A percentile compares a stretch with the other conserved stretches of the same genome.
phyloP scores from a whole-genome alignment of 1,140 invertebrate species.

The Tetramorium simillimum region DNA sequence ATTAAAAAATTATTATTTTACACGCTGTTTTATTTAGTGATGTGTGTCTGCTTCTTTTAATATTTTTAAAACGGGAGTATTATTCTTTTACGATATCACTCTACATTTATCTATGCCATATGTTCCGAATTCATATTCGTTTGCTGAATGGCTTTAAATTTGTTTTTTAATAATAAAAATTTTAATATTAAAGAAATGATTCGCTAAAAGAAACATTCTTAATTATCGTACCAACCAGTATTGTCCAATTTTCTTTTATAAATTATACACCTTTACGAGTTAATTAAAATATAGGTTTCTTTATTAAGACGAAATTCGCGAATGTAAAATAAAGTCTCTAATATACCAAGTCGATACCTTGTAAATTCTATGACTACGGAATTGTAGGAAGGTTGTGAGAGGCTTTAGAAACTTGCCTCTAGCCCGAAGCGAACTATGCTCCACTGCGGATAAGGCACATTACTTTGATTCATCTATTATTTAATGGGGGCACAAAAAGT shows the following conservation, averaged over 20 bases:
- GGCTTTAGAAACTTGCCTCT: constrained; percentile 69
- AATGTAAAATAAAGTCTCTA: background rate
- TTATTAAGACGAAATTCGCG: background rate
- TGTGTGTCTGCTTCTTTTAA: background rate
- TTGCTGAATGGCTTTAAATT: background rate
- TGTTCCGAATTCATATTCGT: background rate
- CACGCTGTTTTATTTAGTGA: background rate
- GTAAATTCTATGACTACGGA: constrained; percentile 7
- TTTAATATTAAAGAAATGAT: background rate
- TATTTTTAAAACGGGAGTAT: background rate
- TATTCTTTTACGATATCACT: background rate
- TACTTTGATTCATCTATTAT: constrained; percentile 60
- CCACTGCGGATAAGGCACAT: constrained; percentile 6
- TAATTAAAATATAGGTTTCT: background rate
- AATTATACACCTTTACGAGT: background rate
- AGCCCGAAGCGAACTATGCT: constrained; percentile 19
- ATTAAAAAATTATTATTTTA: background rate
- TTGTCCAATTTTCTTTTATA: background rate
- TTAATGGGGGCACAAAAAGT: constrained; percentile 40
- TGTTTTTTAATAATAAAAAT: background rate
- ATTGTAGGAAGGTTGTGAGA: background rate
- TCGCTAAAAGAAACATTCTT: background rate
- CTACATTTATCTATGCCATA: background rate
- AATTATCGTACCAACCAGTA: background rate
- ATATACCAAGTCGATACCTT: constrained; percentile 22